These are phyloP conservation scores for Synergus umbraculus DNA, from an alignment of 2,888 invertebrate species.

Conservation along the genomic window DNA sequence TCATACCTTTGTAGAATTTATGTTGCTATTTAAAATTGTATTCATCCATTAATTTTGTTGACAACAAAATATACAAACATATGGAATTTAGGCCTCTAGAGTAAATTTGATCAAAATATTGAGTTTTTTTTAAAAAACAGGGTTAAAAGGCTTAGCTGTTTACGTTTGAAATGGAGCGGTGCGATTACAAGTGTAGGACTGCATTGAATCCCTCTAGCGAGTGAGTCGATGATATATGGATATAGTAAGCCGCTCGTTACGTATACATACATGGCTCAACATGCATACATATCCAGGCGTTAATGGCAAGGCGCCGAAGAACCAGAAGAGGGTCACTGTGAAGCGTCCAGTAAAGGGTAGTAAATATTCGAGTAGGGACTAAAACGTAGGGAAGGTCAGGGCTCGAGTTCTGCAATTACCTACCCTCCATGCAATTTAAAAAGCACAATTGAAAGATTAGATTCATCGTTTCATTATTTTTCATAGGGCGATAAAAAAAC, in stretches of 20 bases:
- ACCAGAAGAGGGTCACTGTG: constrained; percentile 55
- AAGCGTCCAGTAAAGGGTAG: constrained; percentile 54
- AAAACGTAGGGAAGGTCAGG: constrained; percentile 65
- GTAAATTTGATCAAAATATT: background rate
- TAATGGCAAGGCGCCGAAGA: constrained; percentile 46
- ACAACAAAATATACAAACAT: background rate
- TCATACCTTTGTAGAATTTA: too few relatives aligned
- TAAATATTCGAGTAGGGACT: constrained; percentile 51
- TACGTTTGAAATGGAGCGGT: constrained; percentile 42
- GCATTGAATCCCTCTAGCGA: constrained; percentile 54
- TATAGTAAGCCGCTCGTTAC: constrained; percentile 48
- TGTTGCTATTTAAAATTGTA: constrained; percentile 39
- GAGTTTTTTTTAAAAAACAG: background rate
- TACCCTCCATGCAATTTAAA: background rate
- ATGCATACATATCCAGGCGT: constrained; percentile 28
- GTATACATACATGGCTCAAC: constrained; percentile 47
- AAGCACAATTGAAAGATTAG: background rate
- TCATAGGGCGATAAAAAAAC: background rate
- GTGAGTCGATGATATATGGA: constrained; percentile 55
- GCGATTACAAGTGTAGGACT: constrained; percentile 49
- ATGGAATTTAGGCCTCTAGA: background rate
- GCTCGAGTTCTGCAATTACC: constrained; percentile 45
- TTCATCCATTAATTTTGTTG: constrained; percentile 21
- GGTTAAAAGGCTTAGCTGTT: constrained; percentile 44
- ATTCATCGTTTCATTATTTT: background rate